A percentile compares a stretch with the other conserved stretches of the same genome.
Conservation (phyloP, 2,888 invertebrate species). For the Macrophya annulata region DNA sequence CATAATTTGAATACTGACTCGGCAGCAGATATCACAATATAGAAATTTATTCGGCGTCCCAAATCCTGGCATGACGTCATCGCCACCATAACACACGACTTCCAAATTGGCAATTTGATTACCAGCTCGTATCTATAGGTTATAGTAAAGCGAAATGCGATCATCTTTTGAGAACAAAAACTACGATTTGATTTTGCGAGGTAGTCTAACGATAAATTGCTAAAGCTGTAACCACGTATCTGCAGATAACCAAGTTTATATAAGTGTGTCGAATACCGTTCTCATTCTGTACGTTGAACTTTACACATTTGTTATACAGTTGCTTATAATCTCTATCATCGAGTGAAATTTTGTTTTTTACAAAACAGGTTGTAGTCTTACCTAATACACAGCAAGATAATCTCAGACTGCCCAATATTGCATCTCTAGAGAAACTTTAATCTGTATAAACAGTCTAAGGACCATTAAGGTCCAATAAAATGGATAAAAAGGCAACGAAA, state of each 20-base stretch:
- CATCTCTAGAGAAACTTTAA: background rate
- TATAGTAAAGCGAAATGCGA: background rate
- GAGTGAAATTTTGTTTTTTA: background rate
- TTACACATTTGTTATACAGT: background rate
- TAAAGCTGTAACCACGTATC: background rate
- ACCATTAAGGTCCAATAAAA: too few relatives aligned
- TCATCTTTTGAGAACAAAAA: conserved; percentile 13
- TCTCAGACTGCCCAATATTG: background rate
- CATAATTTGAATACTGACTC: too few relatives aligned
- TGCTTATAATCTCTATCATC: background rate
- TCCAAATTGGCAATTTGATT: background rate
- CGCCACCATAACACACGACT: background rate
- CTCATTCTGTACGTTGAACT: background rate
- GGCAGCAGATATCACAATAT: background rate
- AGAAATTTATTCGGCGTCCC: conserved; percentile 1
- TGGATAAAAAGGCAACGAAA: background rate
- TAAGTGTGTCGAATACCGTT: background rate
- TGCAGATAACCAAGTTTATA: background rate
- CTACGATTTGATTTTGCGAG: conserved; percentile 5
- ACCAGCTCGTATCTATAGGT: background rate
- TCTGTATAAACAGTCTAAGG: too few relatives aligned
- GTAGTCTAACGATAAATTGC: background rate
- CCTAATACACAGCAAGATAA: background rate
- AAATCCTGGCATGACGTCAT: conserved; percentile 8
- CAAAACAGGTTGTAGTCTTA: background rate